phyloP scores from a whole-genome alignment of 2,797 vertebrate genomes.

The Cichlasoma orientale region DNA sequence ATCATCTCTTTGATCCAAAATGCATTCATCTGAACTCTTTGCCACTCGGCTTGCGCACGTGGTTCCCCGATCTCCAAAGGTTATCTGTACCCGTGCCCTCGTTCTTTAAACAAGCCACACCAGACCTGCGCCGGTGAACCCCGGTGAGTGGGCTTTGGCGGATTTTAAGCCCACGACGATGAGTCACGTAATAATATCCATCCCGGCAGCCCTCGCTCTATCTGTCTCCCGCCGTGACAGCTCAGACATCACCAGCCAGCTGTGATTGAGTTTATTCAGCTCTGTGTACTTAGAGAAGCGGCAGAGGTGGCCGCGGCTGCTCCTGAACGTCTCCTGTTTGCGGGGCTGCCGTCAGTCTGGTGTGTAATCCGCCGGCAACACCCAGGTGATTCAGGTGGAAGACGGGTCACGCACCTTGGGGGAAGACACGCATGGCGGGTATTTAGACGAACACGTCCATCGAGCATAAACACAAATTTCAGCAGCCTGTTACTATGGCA shows the following conservation, averaged over 20 bases:
- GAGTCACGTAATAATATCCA: conserved; percentile 42
- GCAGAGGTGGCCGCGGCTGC: background rate
- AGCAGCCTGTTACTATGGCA: conserved; percentile 81
- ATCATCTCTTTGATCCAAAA: background rate
- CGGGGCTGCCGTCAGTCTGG: background rate
- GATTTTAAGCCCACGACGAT: conserved; percentile 45
- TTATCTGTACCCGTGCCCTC: background rate
- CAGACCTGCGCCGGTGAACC: conserved; percentile 20
- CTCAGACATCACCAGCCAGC: conserved; percentile 41
- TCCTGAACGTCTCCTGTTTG: conserved; percentile 5
- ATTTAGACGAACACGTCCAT: conserved; percentile 46
- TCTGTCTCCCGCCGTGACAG: conserved; percentile 29
- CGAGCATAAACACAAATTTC: conserved; percentile 61
- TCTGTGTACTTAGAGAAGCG: conserved; percentile 27
- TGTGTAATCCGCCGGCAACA: background rate
- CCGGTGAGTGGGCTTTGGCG: conserved; percentile 19
- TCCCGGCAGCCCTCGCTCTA: conserved; percentile 15
- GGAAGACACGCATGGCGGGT: conserved; percentile 45
- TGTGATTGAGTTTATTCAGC: conserved; percentile 40
- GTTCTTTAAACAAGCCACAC: conserved; percentile 18
- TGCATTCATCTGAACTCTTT: background rate
- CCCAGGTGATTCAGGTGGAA: conserved; percentile 39
- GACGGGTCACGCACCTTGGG: conserved; percentile 44
- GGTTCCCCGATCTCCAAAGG: background rate
- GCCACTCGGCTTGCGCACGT: background rate